Percentiles rank a stretch among this genome's conserved stretches.
Conservation (phyloP, 1,140 invertebrate genomes). For the Pseudobourletiella spinata region DNA sequence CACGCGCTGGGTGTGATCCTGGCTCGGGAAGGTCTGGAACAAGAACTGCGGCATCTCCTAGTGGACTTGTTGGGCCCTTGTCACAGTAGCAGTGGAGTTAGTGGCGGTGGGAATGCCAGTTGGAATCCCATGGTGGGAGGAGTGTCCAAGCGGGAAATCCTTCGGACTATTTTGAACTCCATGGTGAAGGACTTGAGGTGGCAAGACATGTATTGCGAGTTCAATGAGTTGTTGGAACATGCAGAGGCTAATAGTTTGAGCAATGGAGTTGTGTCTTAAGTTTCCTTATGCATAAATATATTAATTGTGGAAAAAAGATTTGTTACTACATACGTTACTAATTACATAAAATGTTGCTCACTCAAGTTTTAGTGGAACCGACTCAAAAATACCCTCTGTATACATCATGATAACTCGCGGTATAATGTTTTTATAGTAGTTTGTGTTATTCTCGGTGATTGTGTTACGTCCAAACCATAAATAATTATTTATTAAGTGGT, state of each 20-base stretch:
- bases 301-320: no score
- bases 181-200: slow-evolving; percentile 27
- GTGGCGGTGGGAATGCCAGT: background rate
- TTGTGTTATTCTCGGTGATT: no score
- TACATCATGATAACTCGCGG: no score
- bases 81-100: slow-evolving; percentile 43
- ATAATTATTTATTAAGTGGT: no score
- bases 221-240: slow-evolving; percentile 19
- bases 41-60: slow-evolving; percentile 56
- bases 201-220: slow-evolving; percentile 32
- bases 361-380: no score
- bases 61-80: slow-evolving; percentile 65
- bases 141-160: slow-evolving; percentile 19
- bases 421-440: no score
- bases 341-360: no score
- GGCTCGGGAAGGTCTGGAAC: slow-evolving; percentile 46
- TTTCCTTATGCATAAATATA: no score
- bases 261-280: no score
- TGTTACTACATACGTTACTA: no score
- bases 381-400: no score
- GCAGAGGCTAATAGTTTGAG: slow-evolving; percentile 8
- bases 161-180: slow-evolving; percentile 21
- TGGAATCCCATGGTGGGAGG: slow-evolving; percentile 2
- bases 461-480: no score
- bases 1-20: slow-evolving; percentile 21